Evolutionary conservation across 2,113 vertebrate species (phyloP).

Genomic region (Aegotheles bennettii): DNA sequence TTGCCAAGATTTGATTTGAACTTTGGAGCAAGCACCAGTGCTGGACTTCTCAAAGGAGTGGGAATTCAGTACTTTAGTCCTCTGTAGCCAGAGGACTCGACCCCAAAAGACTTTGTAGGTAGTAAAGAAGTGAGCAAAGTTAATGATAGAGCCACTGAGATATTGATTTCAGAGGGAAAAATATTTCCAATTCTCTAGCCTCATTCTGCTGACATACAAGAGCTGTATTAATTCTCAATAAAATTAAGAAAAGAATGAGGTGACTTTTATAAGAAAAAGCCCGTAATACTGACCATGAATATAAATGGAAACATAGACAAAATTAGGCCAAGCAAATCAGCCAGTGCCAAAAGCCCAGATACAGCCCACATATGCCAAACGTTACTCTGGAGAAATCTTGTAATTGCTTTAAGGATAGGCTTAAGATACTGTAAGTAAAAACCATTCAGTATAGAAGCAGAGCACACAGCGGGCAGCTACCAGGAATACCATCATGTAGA

Average conservation of each 20-base stretch:
- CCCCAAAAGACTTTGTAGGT: background rate
- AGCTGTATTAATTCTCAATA: slow-evolving; percentile 31
- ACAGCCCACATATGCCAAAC: background rate
- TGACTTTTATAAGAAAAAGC: slow-evolving; percentile 7
- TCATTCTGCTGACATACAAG: slow-evolving; percentile 1
- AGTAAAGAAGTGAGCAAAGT: background rate
- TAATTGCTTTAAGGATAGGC: slow-evolving; percentile 46
- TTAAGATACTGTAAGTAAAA: slow-evolving; percentile 55
- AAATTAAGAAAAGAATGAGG: slow-evolving; percentile 22
- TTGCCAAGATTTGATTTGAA: background rate
- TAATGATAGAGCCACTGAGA: background rate
- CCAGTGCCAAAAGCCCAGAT: slow-evolving; percentile 23
- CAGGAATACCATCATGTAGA: background rate
- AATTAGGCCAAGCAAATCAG: slow-evolving; percentile 52
- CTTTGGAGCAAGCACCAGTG: background rate
- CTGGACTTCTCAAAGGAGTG: background rate
- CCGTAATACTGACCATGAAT: slow-evolving; percentile 43
- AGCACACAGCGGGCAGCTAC: background rate
- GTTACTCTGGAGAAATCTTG: slow-evolving; percentile 31
- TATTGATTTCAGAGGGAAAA: slow-evolving; percentile 5
- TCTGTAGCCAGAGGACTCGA: background rate
- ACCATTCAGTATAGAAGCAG: background rate
- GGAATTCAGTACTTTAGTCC: background rate
- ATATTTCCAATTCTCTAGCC: background rate
- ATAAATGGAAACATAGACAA: slow-evolving; percentile 40